These are phyloP conservation scores for Mola mola DNA, from an alignment of 2,113 vertebrate genomes.

Conservation along the genomic window DNA sequence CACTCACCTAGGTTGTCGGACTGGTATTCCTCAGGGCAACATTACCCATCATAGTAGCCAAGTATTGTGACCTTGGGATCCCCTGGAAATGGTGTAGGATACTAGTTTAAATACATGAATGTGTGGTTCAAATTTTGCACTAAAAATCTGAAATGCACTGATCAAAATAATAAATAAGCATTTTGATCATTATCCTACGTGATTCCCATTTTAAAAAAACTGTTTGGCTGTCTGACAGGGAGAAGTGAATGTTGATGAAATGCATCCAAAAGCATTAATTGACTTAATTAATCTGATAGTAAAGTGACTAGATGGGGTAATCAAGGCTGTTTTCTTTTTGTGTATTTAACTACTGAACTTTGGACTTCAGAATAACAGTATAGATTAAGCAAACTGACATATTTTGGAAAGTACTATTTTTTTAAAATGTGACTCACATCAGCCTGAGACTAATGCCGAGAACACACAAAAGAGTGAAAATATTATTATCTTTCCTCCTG, in stretches of 20 bases:
- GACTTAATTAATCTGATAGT: background rate
- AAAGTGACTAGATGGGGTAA: background rate
- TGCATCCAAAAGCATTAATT: background rate
- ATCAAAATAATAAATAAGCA: too few relatives aligned
- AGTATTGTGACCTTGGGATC: too few relatives aligned
- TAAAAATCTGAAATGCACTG: too few relatives aligned
- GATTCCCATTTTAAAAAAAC: too few relatives aligned
- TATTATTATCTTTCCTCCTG: slow-evolving; percentile 45
- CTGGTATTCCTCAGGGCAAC: too few relatives aligned
- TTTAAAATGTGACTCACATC: slow-evolving; percentile 31
- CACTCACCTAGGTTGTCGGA: slow-evolving; percentile 64
- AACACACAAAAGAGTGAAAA: slow-evolving; percentile 23
- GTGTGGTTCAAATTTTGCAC: too few relatives aligned
- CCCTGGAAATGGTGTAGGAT: too few relatives aligned
- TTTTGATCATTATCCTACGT: too few relatives aligned
- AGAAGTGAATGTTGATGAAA: background rate
- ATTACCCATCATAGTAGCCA: too few relatives aligned
- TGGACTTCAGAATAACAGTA: too few relatives aligned
- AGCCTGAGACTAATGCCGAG: slow-evolving; percentile 30
- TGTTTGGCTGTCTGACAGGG: background rate
- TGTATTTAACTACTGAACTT: background rate
- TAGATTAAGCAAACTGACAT: too few relatives aligned
- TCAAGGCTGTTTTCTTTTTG: background rate
- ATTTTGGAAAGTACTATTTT: slow-evolving; percentile 14
- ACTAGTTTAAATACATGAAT: too few relatives aligned